Evolutionary conservation across 2,113 vertebrate genomes (phyloP).

Genomic region (Pachyramphus minor): DNA sequence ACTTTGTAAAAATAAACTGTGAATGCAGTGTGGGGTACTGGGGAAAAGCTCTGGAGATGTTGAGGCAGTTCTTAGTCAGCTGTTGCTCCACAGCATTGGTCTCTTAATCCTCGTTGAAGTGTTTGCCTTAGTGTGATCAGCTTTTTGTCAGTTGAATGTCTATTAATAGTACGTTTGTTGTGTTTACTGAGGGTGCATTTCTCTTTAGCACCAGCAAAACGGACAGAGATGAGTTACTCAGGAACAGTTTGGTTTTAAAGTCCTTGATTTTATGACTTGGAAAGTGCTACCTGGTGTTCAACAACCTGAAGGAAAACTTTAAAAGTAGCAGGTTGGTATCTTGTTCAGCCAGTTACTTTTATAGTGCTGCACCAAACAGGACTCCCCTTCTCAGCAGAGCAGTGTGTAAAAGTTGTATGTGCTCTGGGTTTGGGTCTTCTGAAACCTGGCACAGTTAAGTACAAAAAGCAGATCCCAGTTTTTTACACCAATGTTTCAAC

Average conservation of each 20-base stretch:
- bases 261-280: not conserved
- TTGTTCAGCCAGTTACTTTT: not conserved
- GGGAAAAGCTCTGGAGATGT: not conserved
- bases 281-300: not conserved
- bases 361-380: not conserved
- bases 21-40: slow-evolving; percentile 22
- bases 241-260: not conserved
- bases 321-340: not conserved
- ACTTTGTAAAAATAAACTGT: slow-evolving; percentile 69
- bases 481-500: not conserved
- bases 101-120: slow-evolving; percentile 27
- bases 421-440: not conserved
- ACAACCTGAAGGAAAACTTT: not conserved
- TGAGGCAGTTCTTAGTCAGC: slow-evolving; percentile 6
- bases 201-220: not conserved
- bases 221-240: not conserved
- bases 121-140: not conserved
- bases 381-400: not conserved
- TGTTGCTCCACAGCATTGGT: slow-evolving; percentile 30
- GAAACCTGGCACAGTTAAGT: too few species aligned
- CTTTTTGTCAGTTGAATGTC: not conserved
- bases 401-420: rapidly evolving
- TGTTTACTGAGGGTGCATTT: not conserved
- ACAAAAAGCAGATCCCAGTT: not conserved
- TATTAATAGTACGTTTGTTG: not conserved